These are phyloP conservation scores for Limnephilus rhombicus DNA, from an alignment of 2,888 invertebrate species.

Conservation along the genomic window DNA sequence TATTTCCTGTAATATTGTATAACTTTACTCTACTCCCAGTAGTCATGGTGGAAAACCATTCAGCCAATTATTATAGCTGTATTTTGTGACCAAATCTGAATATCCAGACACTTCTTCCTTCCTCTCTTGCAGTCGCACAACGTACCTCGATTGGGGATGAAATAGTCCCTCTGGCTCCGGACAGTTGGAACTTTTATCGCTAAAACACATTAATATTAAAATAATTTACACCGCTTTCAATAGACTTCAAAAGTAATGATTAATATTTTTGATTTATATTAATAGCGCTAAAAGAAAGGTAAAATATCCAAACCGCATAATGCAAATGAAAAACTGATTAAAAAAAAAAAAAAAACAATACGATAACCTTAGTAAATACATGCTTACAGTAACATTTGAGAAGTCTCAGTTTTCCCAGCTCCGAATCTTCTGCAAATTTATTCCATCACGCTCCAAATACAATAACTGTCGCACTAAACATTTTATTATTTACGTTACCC, in stretches of 20 bases:
- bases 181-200: too few relatives aligned
- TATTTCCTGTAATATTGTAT: too few relatives aligned
- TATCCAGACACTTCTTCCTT: too few relatives aligned
- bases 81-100: too few relatives aligned
- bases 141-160: too few relatives aligned
- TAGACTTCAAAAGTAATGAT: neutral
- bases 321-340: neutral
- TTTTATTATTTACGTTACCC: conserved; percentile 39
- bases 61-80: too few relatives aligned
- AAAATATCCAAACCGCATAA: neutral
- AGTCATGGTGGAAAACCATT: too few relatives aligned
- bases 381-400: neutral
- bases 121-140: too few relatives aligned
- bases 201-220: too few relatives aligned
- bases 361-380: neutral
- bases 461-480: conserved; percentile 41
- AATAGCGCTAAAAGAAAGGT: neutral
- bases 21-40: too few relatives aligned
- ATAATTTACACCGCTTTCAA: neutral
- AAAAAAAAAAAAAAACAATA: neutral
- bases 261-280: too few relatives aligned
- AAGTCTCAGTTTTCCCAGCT: neutral
- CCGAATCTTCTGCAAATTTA: conserved; percentile 20
- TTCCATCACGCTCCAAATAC: conserved; percentile 36
- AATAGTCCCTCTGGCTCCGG: too few relatives aligned